phyloP scores from a whole-genome alignment of 2,113 vertebrate species.

The Phaetusa simplex region DNA sequence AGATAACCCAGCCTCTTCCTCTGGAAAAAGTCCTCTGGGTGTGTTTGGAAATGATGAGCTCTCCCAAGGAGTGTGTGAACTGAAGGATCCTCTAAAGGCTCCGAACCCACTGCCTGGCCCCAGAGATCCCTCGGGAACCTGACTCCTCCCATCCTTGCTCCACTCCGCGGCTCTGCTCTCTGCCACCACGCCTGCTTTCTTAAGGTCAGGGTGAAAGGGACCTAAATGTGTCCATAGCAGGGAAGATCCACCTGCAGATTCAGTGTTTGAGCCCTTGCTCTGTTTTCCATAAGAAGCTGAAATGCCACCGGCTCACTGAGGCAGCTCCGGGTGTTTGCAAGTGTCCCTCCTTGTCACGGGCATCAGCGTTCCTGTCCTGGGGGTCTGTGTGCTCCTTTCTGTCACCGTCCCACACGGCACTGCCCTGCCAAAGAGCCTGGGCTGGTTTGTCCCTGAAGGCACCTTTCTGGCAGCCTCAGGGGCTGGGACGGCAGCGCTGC shows the following conservation, averaged over 20 bases:
- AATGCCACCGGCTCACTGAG: rapidly evolving
- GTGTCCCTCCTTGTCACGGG: background rate
- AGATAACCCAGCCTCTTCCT: background rate
- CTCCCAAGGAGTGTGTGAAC: background rate
- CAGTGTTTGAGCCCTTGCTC: background rate
- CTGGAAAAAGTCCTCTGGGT: background rate
- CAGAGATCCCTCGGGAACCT: background rate
- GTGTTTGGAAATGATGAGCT: background rate
- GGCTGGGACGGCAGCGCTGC: background rate
- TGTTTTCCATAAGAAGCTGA: background rate
- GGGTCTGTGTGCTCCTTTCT: background rate
- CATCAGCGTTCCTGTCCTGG: background rate
- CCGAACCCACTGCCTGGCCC: background rate
- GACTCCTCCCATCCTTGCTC: background rate
- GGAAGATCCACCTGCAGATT: background rate
- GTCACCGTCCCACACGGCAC: rapidly evolving
- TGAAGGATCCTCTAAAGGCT: background rate
- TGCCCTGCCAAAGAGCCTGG: background rate
- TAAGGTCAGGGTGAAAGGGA: background rate
- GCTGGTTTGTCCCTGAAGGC: background rate
- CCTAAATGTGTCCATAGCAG: background rate
- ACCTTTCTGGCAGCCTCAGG: background rate
- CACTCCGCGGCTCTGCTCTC: rapidly evolving
- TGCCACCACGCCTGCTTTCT: background rate
- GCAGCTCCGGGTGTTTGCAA: background rate